Evolutionary conservation across 2,113 vertebrate genomes (phyloP).

Genomic region (Cynocephalus volans): DNA sequence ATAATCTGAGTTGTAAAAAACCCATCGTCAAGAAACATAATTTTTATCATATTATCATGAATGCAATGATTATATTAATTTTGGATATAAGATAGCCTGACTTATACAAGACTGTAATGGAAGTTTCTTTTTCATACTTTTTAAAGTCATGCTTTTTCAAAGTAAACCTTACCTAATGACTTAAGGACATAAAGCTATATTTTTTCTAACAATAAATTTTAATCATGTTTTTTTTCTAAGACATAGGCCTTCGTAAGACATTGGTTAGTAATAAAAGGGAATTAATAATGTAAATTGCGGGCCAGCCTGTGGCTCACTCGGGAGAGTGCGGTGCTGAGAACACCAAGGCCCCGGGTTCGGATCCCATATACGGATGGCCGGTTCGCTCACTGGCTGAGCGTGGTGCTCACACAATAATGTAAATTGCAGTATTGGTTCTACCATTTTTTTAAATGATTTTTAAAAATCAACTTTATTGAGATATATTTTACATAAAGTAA

Average conservation of each 20-base stretch:
- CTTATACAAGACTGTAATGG: neutral
- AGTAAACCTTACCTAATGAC: constrained; percentile 8
- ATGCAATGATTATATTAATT: constrained; percentile 21
- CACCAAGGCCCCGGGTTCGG: no score
- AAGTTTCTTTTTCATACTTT: constrained; percentile 20
- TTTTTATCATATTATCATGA: constrained; percentile 22
- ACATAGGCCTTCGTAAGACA: neutral
- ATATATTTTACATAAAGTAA: no score
- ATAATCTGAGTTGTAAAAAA: constrained; percentile 29
- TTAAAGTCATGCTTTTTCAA: no score
- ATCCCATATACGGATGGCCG: no score
- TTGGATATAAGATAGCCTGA: constrained; percentile 18
- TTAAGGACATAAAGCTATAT: neutral
- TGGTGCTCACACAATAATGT: no score
- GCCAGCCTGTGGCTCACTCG: no score
- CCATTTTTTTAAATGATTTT: no score
- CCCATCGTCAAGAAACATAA: neutral
- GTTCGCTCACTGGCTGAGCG: no score
- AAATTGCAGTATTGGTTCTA: neutral
- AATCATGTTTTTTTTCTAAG: constrained; percentile 15
- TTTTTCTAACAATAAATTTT: constrained; percentile 4
- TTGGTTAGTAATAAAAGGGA: neutral
- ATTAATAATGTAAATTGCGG: neutral
- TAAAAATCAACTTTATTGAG: no score
- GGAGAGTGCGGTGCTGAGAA: no score